These are phyloP conservation scores for Danio kyathit DNA, from an alignment of 2,797 vertebrate genomes.

Conservation along the genomic window DNA sequence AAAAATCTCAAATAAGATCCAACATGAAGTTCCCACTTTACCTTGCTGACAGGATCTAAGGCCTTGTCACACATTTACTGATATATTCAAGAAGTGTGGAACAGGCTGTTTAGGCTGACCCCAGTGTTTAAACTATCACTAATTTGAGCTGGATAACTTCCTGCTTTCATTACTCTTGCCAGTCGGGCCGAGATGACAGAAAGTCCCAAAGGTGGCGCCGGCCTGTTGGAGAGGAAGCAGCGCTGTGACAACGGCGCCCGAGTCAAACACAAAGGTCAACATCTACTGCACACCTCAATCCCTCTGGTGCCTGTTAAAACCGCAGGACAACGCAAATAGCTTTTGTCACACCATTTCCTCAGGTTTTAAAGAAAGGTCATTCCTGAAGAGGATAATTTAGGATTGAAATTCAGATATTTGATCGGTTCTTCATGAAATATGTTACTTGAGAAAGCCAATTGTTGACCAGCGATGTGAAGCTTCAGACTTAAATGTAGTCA, in stretches of 20 bases:
- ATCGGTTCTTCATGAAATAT: slow-evolving; percentile 14
- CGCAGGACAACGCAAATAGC: slow-evolving; percentile 58
- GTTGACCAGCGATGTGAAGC: background rate
- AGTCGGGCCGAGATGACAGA: slow-evolving; percentile 45
- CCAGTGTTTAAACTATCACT: slow-evolving; percentile 61
- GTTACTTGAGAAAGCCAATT: background rate
- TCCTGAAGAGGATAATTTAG: slow-evolving; percentile 30
- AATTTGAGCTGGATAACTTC: slow-evolving; percentile 65
- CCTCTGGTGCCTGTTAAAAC: slow-evolving; percentile 43
- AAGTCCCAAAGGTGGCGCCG: slow-evolving; percentile 54
- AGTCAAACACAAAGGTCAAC: slow-evolving; percentile 60
- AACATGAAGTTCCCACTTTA: slow-evolving; percentile 33
- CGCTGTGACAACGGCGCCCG: slow-evolving; percentile 32
- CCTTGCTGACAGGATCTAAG: slow-evolving; percentile 41
- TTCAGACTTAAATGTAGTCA: background rate
- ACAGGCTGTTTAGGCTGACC: slow-evolving; percentile 56
- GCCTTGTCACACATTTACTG: slow-evolving; percentile 54
- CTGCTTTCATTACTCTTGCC: slow-evolving; percentile 66
- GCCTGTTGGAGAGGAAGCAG: slow-evolving; percentile 63
- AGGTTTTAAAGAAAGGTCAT: slow-evolving; percentile 30
- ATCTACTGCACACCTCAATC: slow-evolving; percentile 36
- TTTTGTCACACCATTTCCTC: slow-evolving; percentile 49
- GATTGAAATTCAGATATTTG: slow-evolving; percentile 37
- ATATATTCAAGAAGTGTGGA: slow-evolving; percentile 61
- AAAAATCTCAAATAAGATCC: background rate